A percentile compares a stretch with the other conserved stretches of the same genome.
Evolutionary conservation across 2,888 invertebrate species (phyloP).

Genomic region (Phyto melanocephala): DNA sequence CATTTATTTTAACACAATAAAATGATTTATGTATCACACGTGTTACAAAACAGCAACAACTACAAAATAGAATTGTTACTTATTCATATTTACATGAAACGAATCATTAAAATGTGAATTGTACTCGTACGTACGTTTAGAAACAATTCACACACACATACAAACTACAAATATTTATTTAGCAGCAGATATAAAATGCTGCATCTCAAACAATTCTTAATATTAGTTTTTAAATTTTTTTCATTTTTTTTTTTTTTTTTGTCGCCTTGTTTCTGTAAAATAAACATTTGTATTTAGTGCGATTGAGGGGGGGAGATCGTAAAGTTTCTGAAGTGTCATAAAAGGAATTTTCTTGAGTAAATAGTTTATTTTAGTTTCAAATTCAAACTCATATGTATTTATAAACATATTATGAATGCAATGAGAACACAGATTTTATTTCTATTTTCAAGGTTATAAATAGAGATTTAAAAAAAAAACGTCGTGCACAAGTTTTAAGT

Average conservation of each 20-base stretch:
- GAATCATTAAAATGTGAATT: conserved; percentile 3
- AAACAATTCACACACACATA: conserved; percentile 7
- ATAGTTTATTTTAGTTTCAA: conserved; percentile 31
- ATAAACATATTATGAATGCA: background rate
- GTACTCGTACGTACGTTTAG: background rate
- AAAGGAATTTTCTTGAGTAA: conserved; percentile 41
- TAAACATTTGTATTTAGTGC: background rate
- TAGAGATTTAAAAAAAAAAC: background rate
- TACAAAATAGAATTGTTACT: background rate
- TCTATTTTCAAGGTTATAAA: conserved; percentile 24
- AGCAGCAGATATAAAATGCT: background rate
- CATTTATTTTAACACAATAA: conserved; percentile 43
- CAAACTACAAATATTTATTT: background rate
- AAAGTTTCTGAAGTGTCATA: conserved; percentile 26
- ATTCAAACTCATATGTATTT: background rate
- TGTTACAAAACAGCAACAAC: conserved; percentile 40
- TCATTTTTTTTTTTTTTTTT: background rate
- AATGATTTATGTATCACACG: conserved; percentile 64
- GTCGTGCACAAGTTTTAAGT: background rate
- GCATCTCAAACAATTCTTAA: conserved; percentile 10
- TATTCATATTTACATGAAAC: conserved; percentile 33
- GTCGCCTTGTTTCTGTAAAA: background rate
- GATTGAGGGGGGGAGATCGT: background rate
- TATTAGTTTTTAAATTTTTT: conserved; percentile 15
- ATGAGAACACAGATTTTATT: background rate